phyloP scores from a whole-genome alignment of 2,888 invertebrate genomes.

The Nymphalis polychloros region DNA sequence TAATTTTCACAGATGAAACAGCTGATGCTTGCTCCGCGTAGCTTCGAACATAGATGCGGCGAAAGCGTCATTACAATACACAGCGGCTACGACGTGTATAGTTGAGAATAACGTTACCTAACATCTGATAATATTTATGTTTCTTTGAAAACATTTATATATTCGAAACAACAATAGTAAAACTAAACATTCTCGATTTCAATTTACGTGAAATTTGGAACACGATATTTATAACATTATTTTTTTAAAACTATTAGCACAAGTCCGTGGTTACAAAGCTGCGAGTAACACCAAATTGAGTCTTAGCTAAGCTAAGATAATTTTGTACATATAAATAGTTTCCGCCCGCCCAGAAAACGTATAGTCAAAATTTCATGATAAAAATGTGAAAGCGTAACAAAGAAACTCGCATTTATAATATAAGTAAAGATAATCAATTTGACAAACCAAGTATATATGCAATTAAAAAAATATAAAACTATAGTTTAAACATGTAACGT shows the following conservation, averaged over 20 bases:
- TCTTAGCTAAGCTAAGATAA: too few relatives aligned
- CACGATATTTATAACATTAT: background rate
- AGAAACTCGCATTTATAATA: background rate
- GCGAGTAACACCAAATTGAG: too few relatives aligned
- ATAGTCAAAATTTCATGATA: too few relatives aligned
- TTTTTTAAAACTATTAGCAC: too few relatives aligned
- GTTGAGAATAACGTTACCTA: slow-evolving; percentile 44
- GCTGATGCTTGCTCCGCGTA: slow-evolving; percentile 68
- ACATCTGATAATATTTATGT: slow-evolving; percentile 43
- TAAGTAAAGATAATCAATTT: background rate
- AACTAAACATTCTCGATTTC: background rate
- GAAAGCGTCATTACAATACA: slow-evolving; percentile 63
- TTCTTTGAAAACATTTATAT: slow-evolving; percentile 16
- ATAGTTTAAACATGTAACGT: background rate
- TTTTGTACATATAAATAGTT: too few relatives aligned
- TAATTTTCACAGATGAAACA: slow-evolving; percentile 66
- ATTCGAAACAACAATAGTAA: background rate
- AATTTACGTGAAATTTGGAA: too few relatives aligned
- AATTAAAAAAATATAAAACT: background rate
- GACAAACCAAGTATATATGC: background rate
- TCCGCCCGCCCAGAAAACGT: too few relatives aligned
- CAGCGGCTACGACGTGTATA: slow-evolving; percentile 32
- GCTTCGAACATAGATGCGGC: slow-evolving; percentile 63
- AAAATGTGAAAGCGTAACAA: too few relatives aligned
- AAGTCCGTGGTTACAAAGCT: too few relatives aligned